Evolutionary conservation across 2,113 vertebrate genomes (phyloP), one percentile per base, ranked within the genome.

Genomic region (Onychorhynchus coronatus): DNA sequence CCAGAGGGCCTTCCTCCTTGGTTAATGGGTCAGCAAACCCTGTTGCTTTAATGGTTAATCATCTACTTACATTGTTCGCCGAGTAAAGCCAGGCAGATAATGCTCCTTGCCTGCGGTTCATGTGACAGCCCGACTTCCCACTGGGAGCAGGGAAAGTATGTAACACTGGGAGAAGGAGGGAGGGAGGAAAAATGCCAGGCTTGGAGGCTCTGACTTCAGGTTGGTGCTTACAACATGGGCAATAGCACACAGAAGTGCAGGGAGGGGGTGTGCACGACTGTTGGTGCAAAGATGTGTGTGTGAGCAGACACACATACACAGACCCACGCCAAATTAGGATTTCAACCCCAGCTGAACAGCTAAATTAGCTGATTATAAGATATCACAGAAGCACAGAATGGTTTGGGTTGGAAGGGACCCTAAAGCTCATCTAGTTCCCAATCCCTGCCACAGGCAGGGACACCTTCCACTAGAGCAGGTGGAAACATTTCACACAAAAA

Each of bases 31-130:
- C 94, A 96, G 95, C 93, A 93, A 84, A 88, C 72, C 87, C 82
- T 97, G 95, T 96, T 97, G 95, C 96, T 97, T 94, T 97, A 95
- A 94, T 47, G 90, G 97, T 97, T 97, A 97, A 97, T 97, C 86
- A 97, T 97, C 92, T 95, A 96, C 96, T 82, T 5, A 7, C 90
- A 52, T 77, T 95, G 96, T 94, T 91, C 50, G 39, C 58, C 62
- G 4, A 89, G 93, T 73, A 91, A 74, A 94, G 71, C 37, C 83
- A 2, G 11, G 74, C 79, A 91, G 96, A 97, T 95, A 95, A 87
- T 91, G 82, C 80, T 89, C 66, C 83, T 68, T 91, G 62, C 73
- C 65, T 12, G 7, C 30, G 6, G 75, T 77, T 63, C 95, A 96
- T 87, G 94, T 86, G 93, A 95, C 91, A 49, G 77, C 46, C 47